Conservation (phyloP, 2,888 invertebrate species). For the Endomychus coccineus region DNA sequence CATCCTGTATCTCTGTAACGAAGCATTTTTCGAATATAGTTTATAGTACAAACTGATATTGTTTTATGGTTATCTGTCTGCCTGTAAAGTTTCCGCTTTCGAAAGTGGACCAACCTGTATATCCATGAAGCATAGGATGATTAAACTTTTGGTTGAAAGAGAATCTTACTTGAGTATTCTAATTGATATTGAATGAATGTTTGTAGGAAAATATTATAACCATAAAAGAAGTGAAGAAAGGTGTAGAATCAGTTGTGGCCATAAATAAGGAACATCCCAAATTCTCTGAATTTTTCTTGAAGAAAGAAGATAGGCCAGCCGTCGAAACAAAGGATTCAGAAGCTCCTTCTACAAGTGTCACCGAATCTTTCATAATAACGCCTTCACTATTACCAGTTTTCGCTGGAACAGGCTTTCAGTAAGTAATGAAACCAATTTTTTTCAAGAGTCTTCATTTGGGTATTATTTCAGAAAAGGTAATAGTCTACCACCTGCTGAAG, state of each 20-base stretch:
- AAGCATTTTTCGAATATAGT: too few species aligned
- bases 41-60: too few species aligned
- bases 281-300: constrained; percentile 44
- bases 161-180: constrained; percentile 14
- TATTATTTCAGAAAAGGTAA: constrained; percentile 34
- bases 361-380: constrained; percentile 64
- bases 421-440: constrained; percentile 22
- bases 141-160: too few species aligned
- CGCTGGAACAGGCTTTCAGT: constrained; percentile 46
- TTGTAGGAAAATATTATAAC: constrained; percentile 53
- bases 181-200: constrained; percentile 19
- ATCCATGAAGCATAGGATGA: too few species aligned
- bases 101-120: too few species aligned
- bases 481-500: constrained; percentile 45
- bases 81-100: too few species aligned
- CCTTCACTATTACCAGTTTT: constrained; percentile 58
- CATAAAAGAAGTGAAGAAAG: constrained; percentile 63
- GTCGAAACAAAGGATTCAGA: constrained; percentile 27
- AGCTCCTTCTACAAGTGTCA: constrained; percentile 48
- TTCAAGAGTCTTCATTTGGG: constrained; percentile 1
- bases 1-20: too few species aligned
- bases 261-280: constrained; percentile 56
- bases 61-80: too few species aligned
- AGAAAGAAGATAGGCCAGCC: constrained; percentile 33
- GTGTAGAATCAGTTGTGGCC: constrained; percentile 69